Percentiles rank a stretch among this genome's conserved stretches.
phyloP scores from a whole-genome alignment of 2,113 vertebrate species.

The Marmota monax region DNA sequence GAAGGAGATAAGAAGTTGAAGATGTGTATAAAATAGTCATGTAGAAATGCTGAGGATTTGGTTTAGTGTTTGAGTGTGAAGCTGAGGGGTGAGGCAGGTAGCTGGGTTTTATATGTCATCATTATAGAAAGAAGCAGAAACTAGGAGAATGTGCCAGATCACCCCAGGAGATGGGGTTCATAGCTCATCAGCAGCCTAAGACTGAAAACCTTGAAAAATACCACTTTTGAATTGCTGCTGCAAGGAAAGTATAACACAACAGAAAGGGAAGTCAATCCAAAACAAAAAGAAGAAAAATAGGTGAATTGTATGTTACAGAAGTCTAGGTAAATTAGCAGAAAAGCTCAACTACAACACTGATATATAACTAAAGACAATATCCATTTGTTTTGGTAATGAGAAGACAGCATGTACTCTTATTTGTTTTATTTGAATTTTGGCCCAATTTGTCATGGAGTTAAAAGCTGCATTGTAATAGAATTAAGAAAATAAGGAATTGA shows the following conservation, averaged over 20 bases:
- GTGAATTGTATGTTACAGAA: not conserved
- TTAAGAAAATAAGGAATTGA: not conserved
- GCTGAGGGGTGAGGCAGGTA: no score
- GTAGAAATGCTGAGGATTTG: not conserved
- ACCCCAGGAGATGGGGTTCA: not conserved
- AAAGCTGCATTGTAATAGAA: not conserved
- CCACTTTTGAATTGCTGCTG: not conserved
- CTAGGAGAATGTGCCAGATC: accelerated
- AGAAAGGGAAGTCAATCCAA: not conserved
- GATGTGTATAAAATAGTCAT: not conserved
- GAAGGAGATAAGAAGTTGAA: not conserved
- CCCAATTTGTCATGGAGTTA: not conserved
- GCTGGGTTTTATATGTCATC: not conserved
- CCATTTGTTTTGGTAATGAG: not conserved
- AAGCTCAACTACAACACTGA: not conserved
- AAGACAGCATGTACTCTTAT: not conserved
- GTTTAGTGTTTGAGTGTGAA: not conserved
- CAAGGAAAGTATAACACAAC: no score
- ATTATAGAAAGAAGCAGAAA: not conserved
- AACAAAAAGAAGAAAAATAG: not conserved
- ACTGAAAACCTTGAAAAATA: not conserved
- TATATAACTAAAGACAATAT: not conserved
- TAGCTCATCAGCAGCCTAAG: not conserved
- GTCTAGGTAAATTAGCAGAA: not conserved
- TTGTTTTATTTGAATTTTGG: not conserved